Evolutionary conservation across 2,797 vertebrate species (phyloP), one percentile per base, ranked within the genome.

Genomic region (Ptychobarbus kaznakovi): DNA sequence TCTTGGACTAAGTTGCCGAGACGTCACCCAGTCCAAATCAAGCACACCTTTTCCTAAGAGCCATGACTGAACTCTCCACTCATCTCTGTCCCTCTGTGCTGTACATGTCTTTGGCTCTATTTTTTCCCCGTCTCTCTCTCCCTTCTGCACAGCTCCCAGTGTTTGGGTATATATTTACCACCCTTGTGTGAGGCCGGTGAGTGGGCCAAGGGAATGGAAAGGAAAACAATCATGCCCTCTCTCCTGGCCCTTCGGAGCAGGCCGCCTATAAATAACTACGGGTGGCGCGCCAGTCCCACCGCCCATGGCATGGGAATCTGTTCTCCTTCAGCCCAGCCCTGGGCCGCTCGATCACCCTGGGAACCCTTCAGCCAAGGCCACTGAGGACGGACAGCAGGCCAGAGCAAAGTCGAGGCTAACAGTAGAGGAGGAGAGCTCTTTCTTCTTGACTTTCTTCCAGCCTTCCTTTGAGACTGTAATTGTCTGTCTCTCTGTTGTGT

Each of bases 221-320:
- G 95, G 96, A 97, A 98, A 98, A 97, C 97, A 97, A 96, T 95
- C 96, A 92, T 96, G 96, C 95, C 95, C 97, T 97, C 96, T 97
- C 96, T 93, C 93, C 91, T 74, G 92, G 94, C 94, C 94, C 93
- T 95, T 93, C 91, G 90, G 92, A 93, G 90, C 92, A 93, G 93
- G 93, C 92, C 93, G 93, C 93, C 97, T 99, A 98, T 98, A 98
- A 99, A 99, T 99, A 99, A 95, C 92, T 92, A 94, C 80, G 94
- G 91, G 94, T 96, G 89, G 92, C 90, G 95, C 94, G 96, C 91
- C 91, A 93, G 96, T 96, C 97, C 94, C 96, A 96, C 95, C 94
- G 95, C 94, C 92, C 94, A 91, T 97, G 96, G 96, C 97, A 98
- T 99, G 98, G 97, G 98, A 99, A 99, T 96, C 85, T 88, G 95